Evolutionary conservation across 2,113 vertebrate species (phyloP), one percentile per base, ranked within the genome.

Genomic region (Sander lucioperca): DNA sequence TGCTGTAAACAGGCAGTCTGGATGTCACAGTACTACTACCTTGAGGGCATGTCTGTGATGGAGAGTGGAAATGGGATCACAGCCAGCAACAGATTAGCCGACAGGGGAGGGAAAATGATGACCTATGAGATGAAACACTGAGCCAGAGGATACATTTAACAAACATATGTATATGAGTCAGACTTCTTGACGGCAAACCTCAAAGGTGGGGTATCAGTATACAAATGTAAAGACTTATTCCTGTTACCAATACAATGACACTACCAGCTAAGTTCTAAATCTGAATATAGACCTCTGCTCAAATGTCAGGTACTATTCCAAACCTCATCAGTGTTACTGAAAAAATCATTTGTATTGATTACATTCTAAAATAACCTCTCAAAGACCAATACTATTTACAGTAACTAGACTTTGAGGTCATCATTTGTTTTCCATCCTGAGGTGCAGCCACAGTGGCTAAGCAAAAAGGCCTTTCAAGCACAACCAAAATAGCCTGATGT

Each of bases 51-150:
- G 81, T 77, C 84, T 84, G 74, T 86, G 92, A 93, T 89, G 84
- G 89, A 90, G 86, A 91, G 90, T 63, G 65, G 86, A 90, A 89
- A 89, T 87, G 89, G 93, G 86, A 92, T 83, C 65, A 66, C 47
- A 74, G 86, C 93, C 88, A 91, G 83, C 71, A 33, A 86, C 85
- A 90, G 86, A 89, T 87, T 84, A 88, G 77, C 82, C 39, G 72
- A 78, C 88, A 84, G 66, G 74, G 78, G 51, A 84, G 51, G 65
- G 79, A 79, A 90, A 85, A 76, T 86, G 79, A 76, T 86, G 80
- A 85, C 85, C 78, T 75, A 59, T 33, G 70, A 88, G 82, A 74
- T 88, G 74, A 84, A 47, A 83, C 45, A 72, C 12, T 74, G 45
- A 83, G 79, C 81, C 63, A 86, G 59, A 79, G 73, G 81, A 86